A percentile compares a stretch with the other conserved stretches of the same genome.
Evolutionary conservation across 2,113 vertebrate species (phyloP).

Genomic region (Siniperca chuatsi): DNA sequence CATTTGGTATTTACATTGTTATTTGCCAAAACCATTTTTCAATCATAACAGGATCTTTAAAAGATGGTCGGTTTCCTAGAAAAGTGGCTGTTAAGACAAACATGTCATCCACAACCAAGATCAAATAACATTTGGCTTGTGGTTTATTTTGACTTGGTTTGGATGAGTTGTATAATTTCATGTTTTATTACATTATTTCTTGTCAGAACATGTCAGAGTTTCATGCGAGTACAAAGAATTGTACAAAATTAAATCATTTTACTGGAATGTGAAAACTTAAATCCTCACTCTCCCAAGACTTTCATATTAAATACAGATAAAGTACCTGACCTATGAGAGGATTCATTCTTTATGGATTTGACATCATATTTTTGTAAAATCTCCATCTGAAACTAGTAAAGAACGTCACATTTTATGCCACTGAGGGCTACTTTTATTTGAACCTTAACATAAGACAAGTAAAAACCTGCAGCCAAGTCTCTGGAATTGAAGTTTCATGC

Average conservation of each 20-base stretch:
- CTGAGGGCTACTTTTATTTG: constrained; percentile 13
- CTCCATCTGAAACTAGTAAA: constrained; percentile 2
- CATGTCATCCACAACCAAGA: background rate
- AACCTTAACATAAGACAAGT: background rate
- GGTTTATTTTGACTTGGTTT: background rate
- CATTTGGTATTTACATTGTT: background rate
- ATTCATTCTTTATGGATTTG: constrained; percentile 16
- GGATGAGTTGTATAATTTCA: background rate
- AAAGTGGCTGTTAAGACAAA: background rate
- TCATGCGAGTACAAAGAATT: background rate
- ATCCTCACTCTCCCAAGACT: background rate
- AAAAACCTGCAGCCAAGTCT: constrained; percentile 20
- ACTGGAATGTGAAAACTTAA: constrained; percentile 4
- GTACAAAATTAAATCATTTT: background rate
- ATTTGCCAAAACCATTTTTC: constrained; percentile 3
- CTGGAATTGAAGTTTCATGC: constrained; percentile 11
- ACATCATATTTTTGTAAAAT: constrained; percentile 9
- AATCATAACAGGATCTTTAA: background rate
- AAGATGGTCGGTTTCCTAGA: background rate
- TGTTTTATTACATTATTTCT: background rate
- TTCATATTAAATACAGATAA: background rate
- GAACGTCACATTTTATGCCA: background rate
- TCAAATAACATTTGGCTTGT: background rate
- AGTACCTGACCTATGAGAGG: background rate
- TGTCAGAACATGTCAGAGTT: background rate